phyloP scores from a whole-genome alignment of 1,140 invertebrate species.

The Batillaria attramentaria region DNA sequence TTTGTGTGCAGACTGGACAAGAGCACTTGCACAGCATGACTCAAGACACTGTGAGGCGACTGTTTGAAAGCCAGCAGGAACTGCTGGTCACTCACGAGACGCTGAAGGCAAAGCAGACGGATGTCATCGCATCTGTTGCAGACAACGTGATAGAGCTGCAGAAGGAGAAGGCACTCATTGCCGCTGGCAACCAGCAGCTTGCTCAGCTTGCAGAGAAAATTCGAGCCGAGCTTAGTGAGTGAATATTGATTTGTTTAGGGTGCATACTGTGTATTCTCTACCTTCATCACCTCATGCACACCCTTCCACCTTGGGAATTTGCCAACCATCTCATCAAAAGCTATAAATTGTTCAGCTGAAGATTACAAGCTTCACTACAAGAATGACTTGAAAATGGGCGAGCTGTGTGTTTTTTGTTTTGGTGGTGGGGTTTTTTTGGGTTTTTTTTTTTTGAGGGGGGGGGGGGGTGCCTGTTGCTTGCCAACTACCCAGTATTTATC shows the following conservation, averaged over 20 bases:
- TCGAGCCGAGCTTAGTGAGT: constrained; percentile 75
- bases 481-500: too few relatives aligned
- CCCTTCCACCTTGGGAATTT: too few relatives aligned
- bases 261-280: too few relatives aligned
- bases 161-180: constrained; percentile 78
- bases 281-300: too few relatives aligned
- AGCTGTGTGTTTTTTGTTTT: too few relatives aligned
- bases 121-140: constrained; percentile 74
- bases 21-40: constrained; percentile 74
- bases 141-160: constrained; percentile 76
- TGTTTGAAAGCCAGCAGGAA: constrained; percentile 74
- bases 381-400: too few relatives aligned
- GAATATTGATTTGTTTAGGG: neutral
- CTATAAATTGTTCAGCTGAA: too few relatives aligned
- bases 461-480: too few relatives aligned
- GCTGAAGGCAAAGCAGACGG: constrained; percentile 74
- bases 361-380: neutral
- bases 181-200: constrained; percentile 76
- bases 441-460: too few relatives aligned
- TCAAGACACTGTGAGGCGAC: constrained; percentile 72
- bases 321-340: too few relatives aligned
- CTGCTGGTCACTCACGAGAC: constrained; percentile 75
- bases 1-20: constrained; percentile 74
- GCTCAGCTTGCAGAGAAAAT: constrained; percentile 76
- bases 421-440: neutral